Percentiles rank a stretch among this genome's conserved stretches.
These are phyloP conservation scores for Galaxias olidus DNA, from an alignment of 2,797 vertebrate species.

Conservation along the genomic window DNA sequence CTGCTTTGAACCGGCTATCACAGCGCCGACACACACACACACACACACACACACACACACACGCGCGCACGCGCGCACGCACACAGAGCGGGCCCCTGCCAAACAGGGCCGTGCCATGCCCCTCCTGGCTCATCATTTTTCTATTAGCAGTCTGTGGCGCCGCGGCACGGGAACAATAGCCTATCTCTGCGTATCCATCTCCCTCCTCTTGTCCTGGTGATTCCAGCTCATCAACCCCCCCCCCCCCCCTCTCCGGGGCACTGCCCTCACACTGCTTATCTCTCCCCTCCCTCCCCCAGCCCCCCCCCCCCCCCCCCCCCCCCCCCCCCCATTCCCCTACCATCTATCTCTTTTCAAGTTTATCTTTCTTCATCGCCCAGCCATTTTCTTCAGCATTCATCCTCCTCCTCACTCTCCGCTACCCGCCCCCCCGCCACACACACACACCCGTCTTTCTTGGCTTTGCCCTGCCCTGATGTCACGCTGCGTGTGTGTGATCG, in stretches of 20 bases:
- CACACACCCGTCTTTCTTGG: neutral
- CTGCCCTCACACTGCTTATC: constrained; percentile 27
- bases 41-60: constrained; percentile 18
- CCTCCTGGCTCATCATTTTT: constrained; percentile 33
- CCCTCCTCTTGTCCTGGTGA: constrained; percentile 21
- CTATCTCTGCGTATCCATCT: constrained; percentile 31
- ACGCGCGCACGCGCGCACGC: constrained; percentile 13
- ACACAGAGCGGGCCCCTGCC: neutral
- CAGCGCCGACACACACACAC: constrained; percentile 16
- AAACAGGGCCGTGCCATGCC: constrained; percentile 8
- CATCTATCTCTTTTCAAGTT: neutral
- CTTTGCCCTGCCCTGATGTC: neutral
- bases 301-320: constrained; percentile 7
- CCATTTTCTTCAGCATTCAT: neutral
- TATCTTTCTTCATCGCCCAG: constrained; percentile 24
- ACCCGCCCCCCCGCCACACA: neutral
- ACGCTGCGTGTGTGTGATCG: neutral
- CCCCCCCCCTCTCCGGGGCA: constrained; percentile 10
- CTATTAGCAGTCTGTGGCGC: constrained; percentile 19
- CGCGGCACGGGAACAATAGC: constrained; percentile 13
- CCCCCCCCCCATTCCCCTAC: neutral
- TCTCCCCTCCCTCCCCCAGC: constrained; percentile 17
- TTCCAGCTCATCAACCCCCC: constrained; percentile 36
- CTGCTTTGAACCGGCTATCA: too few relatives aligned
- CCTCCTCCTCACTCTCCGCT: neutral